A percentile compares a stretch with the other conserved stretches of the same genome.
These are phyloP conservation scores for Pentamera pediparva DNA, from an alignment of 53 echinoderm and acorn worm genomes.

Conservation along the genomic window DNA sequence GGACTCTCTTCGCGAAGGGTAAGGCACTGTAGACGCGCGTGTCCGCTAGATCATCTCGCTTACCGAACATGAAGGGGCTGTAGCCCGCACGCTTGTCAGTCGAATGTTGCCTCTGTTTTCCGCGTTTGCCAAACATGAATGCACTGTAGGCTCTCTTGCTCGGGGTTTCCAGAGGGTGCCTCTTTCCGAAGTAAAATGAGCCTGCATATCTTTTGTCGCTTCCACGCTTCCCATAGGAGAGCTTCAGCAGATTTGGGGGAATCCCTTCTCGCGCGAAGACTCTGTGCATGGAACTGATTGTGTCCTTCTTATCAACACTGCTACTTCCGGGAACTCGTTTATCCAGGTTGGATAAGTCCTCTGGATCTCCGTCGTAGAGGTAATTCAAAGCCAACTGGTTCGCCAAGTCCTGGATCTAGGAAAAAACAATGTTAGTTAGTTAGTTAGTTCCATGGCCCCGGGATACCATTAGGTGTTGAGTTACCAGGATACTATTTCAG, in stretches of 20 bases:
- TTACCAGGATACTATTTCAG: too few species aligned
- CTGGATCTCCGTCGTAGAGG: not conserved
- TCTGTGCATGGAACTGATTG: not conserved
- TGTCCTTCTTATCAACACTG: not conserved
- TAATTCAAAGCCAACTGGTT: conserved; percentile 11
- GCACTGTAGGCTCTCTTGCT: not conserved
- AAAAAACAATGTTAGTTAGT: too few species aligned
- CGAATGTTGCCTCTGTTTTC: not conserved
- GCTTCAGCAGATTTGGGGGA: conserved; percentile 1
- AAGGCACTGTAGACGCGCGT: too few species aligned
- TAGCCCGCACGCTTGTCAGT: not conserved
- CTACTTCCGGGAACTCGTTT: conserved; percentile 7
- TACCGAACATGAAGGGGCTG: conserved; percentile 10
- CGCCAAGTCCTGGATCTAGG: not conserved
- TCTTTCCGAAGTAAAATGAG: conserved; percentile 3
- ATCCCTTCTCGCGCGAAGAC: not conserved
- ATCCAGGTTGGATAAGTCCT: not conserved
- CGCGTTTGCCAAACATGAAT: conserved; percentile 26
- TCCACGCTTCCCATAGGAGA: conserved; percentile 1
- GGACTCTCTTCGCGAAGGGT: too few species aligned
- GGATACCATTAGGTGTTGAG: too few species aligned
- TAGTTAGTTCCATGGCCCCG: too few species aligned
- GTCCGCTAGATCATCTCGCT: not conserved
- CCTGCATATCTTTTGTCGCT: not conserved
- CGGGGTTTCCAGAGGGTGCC: not conserved